Evolutionary conservation across 2,888 invertebrate species (phyloP).

Genomic region (Dioctria rufipes): DNA sequence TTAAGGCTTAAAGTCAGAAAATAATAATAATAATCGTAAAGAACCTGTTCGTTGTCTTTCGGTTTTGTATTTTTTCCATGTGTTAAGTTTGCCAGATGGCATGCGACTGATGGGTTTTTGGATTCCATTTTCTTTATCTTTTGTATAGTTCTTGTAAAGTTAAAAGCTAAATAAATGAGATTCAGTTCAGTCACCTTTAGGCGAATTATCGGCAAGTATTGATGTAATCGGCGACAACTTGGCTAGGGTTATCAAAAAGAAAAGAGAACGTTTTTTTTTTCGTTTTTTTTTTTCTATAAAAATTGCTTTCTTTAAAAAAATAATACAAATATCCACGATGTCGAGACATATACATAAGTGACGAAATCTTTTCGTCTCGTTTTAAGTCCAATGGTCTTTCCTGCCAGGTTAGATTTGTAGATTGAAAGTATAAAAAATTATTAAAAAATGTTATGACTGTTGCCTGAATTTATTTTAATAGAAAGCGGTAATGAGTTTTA

Average conservation of each 20-base stretch:
- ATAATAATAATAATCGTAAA: not conserved
- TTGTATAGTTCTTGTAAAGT: not conserved
- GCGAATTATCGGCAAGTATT: slow-evolving; percentile 1
- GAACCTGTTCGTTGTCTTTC: not conserved
- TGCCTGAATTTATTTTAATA: too few species aligned
- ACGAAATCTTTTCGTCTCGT: too few species aligned
- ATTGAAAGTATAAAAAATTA: too few species aligned
- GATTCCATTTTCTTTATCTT: not conserved
- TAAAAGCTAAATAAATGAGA: slow-evolving; percentile 8
- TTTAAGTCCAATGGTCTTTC: too few species aligned
- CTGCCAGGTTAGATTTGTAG: too few species aligned
- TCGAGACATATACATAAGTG: too few species aligned
- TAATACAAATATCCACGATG: too few species aligned
- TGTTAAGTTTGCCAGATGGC: not conserved
- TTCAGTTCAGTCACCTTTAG: slow-evolving; percentile 13
- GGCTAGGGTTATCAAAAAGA: not conserved
- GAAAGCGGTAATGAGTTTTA: too few species aligned
- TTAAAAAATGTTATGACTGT: too few species aligned
- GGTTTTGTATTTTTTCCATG: not conserved
- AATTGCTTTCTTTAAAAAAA: too few species aligned
- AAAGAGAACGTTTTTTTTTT: too few species aligned
- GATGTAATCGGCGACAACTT: slow-evolving; percentile 19
- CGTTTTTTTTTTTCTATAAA: too few species aligned
- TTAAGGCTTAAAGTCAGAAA: not conserved
- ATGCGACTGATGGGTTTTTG: not conserved